Evolutionary conservation across 2,113 vertebrate species (phyloP), one percentile per base, ranked within the genome.

Genomic region (Anser brachyrhynchus): DNA sequence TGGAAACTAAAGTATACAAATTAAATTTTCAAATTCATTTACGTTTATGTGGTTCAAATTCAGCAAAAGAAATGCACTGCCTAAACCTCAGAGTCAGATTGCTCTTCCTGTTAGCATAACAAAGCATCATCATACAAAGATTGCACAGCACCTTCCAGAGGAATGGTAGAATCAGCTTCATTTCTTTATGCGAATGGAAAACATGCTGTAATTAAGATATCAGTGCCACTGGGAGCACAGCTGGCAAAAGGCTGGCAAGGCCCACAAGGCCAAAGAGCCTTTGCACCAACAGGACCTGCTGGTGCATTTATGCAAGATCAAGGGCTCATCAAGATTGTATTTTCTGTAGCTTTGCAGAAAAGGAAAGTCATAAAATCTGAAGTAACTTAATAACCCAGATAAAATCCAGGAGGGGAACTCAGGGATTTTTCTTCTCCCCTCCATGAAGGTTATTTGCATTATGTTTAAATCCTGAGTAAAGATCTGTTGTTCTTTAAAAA

Each of bases 201-300:
- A 54, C 13, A 10, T 0, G 18, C 12, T 74, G 37, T 2, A 1
- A 57, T 16, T 20, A 46, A 49, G 73, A 79, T 35, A 11, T 31
- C 22, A 61, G 14, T 22, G 37, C 14, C 31, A 59, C 37, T 28
- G 57, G 26, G 7, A 64, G 13, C 8, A 5, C 0, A 0, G 8
- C 52, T 39, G n/a, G 33, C 17, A 89, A 71, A 71, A 89, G 2
- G 11, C 0, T n/a, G 18, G 11, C 62, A 70, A 22, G 15, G 14
- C 8, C 13, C 51, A 28, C 6, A 43, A 67, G 10, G 9, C 9
- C 15, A 54, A 51, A 59, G 54, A 4, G 7, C 44, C 20, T 94
- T 77, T 70, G 67, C 33, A 70, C 18, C 33, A 67, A 52, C 5
- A 67, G 13, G 25, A 55, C 10, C 37, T 37, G 37, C 73, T 89